Evolutionary conservation across 2,888 invertebrate genomes (phyloP).

Genomic region (Agrochola macilenta): DNA sequence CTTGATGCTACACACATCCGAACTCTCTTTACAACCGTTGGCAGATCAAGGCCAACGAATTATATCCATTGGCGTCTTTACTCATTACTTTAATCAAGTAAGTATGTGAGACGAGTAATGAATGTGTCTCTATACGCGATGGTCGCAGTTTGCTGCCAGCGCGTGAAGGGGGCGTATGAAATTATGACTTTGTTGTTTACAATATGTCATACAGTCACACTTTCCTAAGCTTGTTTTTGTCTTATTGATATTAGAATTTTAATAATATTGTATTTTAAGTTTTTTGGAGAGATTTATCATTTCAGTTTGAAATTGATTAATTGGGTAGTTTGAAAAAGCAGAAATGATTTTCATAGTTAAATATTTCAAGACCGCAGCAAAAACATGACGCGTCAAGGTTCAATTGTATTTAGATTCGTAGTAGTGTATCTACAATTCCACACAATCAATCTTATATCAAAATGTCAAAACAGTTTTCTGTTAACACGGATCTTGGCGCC

Average conservation of each 20-base stretch:
- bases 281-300: constrained; percentile 19
- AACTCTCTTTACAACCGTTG: constrained; percentile 23
- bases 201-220: constrained; percentile 33
- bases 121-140: constrained; percentile 6
- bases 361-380: constrained; percentile 7
- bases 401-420: constrained; percentile 26
- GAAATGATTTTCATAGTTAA: not conserved
- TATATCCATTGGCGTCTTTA: constrained; percentile 26
- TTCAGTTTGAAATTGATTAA: not conserved
- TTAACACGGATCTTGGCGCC: constrained; percentile 49
- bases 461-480: constrained; percentile 32
- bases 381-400: constrained; percentile 4
- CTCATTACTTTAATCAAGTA: constrained; percentile 7
- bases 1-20: constrained; percentile 5
- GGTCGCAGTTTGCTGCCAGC: constrained; percentile 24
- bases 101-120: constrained; percentile 37
- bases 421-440: constrained; percentile 10
- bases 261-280: constrained; percentile 20
- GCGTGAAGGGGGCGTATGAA: constrained; percentile 33
- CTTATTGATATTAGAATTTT: constrained; percentile 9
- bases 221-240: constrained; percentile 37
- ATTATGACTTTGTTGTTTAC: constrained; percentile 50
- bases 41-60: constrained; percentile 18
- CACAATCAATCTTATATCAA: constrained; percentile 30
- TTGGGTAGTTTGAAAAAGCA: not conserved